phyloP scores from a whole-genome alignment of 2,888 invertebrate genomes.

The Ochlodes sylvanus region DNA sequence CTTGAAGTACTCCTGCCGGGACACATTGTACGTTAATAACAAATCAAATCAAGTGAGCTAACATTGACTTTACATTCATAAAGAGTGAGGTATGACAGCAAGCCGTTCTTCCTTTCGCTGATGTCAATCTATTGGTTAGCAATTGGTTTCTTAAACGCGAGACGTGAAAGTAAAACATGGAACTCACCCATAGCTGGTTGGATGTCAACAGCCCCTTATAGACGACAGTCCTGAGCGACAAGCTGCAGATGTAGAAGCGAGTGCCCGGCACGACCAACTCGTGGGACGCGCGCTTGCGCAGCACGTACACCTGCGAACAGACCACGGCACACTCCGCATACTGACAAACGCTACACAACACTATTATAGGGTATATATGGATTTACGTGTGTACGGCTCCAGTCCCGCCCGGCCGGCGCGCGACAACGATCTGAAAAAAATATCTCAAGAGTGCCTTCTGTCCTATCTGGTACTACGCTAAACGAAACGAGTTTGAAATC shows the following conservation, averaged over 20 bases:
- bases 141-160: too few species aligned
- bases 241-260: conserved; percentile 98
- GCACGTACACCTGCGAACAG: conserved; percentile 91
- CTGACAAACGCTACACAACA: conserved; percentile 42
- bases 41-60: too few species aligned
- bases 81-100: too few species aligned
- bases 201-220: conserved; percentile 99
- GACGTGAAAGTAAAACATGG: too few species aligned
- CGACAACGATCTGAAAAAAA: conserved; percentile 76
- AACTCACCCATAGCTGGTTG: conserved; percentile 93
- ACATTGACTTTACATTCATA: too few species aligned
- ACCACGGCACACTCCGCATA: conserved; percentile 42
- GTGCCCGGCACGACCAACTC: conserved; percentile 93
- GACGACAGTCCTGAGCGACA: conserved; percentile 95
- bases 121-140: too few species aligned
- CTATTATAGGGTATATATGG: conserved; percentile 50
- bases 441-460: conserved; percentile 69
- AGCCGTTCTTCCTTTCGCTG: too few species aligned
- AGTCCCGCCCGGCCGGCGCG: conserved; percentile 60
- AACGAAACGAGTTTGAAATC: conserved; percentile 65
- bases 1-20: conserved; percentile 89
- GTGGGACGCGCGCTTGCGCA: conserved; percentile 97
- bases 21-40: neutral
- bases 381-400: conserved; percentile 73
- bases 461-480: conserved; percentile 46